Conservation (phyloP, 2,797 vertebrate genomes). For the Lepus townsendii region DNA sequence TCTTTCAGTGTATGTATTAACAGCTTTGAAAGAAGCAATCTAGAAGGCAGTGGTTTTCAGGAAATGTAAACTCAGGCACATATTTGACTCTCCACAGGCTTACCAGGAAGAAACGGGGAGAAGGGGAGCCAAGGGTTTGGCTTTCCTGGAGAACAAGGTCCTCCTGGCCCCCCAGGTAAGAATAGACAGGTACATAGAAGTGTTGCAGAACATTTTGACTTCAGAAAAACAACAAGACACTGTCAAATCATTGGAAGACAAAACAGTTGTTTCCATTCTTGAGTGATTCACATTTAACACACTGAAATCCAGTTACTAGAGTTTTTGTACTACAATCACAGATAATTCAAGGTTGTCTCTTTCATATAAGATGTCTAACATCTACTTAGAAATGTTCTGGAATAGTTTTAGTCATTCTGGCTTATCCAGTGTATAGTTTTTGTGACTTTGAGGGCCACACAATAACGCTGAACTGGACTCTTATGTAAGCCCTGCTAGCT, state of each 20-base stretch:
- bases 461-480: neutral
- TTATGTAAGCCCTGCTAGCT: neutral
- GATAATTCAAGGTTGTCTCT: neutral
- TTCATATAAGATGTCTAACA: neutral
- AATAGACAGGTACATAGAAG: neutral
- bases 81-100: conserved; percentile 90
- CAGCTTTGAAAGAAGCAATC: neutral
- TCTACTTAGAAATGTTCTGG: neutral
- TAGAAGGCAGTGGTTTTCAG: neutral
- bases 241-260: conserved; percentile 35
- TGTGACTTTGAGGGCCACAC: neutral
- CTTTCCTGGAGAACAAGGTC: conserved; percentile 93
- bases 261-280: neutral
- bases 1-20: neutral
- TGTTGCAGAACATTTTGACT: neutral
- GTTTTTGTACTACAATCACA: neutral
- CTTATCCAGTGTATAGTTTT: neutral
- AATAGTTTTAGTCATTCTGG: neutral
- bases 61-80: conserved; percentile 29
- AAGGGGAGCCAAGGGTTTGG: conserved; percentile 94
- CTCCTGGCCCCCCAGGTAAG: conserved; percentile 94
- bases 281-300: neutral
- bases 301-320: neutral
- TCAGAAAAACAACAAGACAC: neutral
- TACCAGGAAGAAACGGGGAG: conserved; percentile 93